These are phyloP conservation scores for Mellivora capensis DNA, from an alignment of 2,113 vertebrate species.

Conservation along the genomic window DNA sequence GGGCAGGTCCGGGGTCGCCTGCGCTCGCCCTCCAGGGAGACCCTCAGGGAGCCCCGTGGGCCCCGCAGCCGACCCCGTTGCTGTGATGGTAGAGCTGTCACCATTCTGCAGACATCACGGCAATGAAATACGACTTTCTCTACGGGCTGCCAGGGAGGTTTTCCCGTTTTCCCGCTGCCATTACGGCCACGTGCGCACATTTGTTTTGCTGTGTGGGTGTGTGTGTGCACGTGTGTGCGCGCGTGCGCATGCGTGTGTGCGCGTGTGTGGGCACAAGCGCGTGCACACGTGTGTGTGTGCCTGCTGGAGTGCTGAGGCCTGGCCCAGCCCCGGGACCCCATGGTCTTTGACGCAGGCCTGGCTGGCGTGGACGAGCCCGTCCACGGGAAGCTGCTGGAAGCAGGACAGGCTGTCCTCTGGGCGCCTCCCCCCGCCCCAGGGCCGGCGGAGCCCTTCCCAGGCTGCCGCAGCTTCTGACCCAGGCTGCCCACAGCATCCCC, in stretches of 20 bases:
- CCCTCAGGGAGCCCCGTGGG: neutral
- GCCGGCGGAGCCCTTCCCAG: neutral
- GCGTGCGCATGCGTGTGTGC: fast-evolving
- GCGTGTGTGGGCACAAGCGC: fast-evolving
- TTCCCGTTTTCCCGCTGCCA: neutral
- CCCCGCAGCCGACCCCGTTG: fast-evolving
- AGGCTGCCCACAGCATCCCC: fast-evolving
- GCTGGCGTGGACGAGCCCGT: fast-evolving
- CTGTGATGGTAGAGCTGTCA: neutral
- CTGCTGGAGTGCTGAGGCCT: fast-evolving
- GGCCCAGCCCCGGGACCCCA: neutral
- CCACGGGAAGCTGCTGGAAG: neutral
- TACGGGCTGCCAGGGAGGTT: neutral
- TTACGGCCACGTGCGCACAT: fast-evolving
- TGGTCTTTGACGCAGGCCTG: too few relatives aligned
- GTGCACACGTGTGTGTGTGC: fast-evolving
- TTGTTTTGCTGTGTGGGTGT: neutral
- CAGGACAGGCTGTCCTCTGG: too few relatives aligned
- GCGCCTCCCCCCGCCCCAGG: fast-evolving
- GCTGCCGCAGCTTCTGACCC: neutral
- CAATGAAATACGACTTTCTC: neutral
- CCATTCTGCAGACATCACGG: neutral
- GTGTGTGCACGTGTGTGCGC: fast-evolving
- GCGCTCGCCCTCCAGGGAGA: fast-evolving
- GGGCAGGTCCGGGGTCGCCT: neutral